These are phyloP conservation scores for Dendrolimus houi DNA, from an alignment of 2,888 invertebrate species.

Conservation along the genomic window DNA sequence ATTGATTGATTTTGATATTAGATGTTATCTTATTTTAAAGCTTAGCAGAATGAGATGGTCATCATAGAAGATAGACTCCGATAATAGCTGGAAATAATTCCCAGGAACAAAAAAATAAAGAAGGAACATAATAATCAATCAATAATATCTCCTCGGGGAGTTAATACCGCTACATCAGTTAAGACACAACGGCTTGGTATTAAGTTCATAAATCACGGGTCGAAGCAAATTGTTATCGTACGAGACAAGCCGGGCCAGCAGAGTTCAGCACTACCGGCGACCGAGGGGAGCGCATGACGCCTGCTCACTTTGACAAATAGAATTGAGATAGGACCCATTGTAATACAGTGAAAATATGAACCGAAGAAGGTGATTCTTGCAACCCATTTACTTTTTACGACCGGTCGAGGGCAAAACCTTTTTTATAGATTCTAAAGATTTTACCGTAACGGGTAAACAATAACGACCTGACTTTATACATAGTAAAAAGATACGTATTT, in stretches of 20 bases:
- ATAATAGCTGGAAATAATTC: too few relatives aligned
- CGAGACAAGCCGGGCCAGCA: slow-evolving; percentile 28
- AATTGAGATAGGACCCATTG: slow-evolving; percentile 4
- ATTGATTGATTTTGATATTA: too few relatives aligned
- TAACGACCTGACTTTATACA: background rate
- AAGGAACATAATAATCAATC: slow-evolving; percentile 1
- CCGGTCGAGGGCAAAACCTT: background rate
- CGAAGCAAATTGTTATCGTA: slow-evolving; percentile 61
- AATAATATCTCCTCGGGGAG: slow-evolving; percentile 15
- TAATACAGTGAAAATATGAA: background rate
- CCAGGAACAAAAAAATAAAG: too few relatives aligned
- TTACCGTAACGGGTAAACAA: background rate
- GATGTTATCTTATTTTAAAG: too few relatives aligned
- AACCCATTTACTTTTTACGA: background rate
- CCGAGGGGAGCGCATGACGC: slow-evolving; percentile 1
- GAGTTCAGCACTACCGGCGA: slow-evolving; percentile 2
- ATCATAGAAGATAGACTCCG: too few relatives aligned
- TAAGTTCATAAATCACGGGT: slow-evolving; percentile 49
- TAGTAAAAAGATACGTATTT: background rate
- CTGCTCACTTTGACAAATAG: slow-evolving; percentile 3
- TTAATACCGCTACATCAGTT: slow-evolving; percentile 27
- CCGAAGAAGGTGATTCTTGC: background rate
- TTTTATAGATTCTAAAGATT: background rate
- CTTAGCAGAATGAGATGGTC: too few relatives aligned
- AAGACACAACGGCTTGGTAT: slow-evolving; percentile 35